Evolutionary conservation across 2,113 vertebrate genomes (phyloP), one percentile per base, ranked within the genome.

Genomic region (Chlamydotis undulata): DNA sequence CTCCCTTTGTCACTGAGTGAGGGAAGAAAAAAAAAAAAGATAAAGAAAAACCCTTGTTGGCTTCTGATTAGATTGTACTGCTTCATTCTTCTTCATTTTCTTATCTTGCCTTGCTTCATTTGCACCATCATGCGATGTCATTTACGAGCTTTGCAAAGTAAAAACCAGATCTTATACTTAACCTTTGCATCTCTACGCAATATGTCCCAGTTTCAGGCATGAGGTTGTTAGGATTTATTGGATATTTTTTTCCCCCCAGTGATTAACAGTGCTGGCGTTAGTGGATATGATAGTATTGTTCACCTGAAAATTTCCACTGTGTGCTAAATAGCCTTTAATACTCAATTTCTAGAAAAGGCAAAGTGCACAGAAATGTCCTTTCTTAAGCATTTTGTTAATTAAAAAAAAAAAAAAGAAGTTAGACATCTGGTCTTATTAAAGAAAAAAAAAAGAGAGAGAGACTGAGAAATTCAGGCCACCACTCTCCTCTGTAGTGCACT

Each of bases 1-100:
- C 43, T 96, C 63, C 33, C 82, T 95, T 93, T 96, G 28, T 97
- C 61, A 97, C 87, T 59, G 67, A 89, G 86, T 49, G 61, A 91
- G 69, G 45, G 12, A 59, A 75, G 35, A 31, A 75, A 39, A 47
- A 79, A n/a, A 57, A 55, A 68, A 84, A 83, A 74, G n/a, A 89
- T 67, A 65, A 77, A 79, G 49, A 91, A 78, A 57, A 57, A 21
- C 50, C 57, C 70, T 68, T 45, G 79, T 57, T 69, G 77, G 78
- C 81, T 94, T 93, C 95, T 97, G 94, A 96, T 97, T 93, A 89
- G 92, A 93, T 96, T 95, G 71, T 96, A 88, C 74, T 87, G 96
- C 97, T 97, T 94, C 97, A 98, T 98, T 97, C 92, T 97, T 98
- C 97, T 98, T 98, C 97, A 97, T 98, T 98, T 97, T 97, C 97